Conservation (phyloP, 2,113 vertebrate species). For the Calidris pygmaea region DNA sequence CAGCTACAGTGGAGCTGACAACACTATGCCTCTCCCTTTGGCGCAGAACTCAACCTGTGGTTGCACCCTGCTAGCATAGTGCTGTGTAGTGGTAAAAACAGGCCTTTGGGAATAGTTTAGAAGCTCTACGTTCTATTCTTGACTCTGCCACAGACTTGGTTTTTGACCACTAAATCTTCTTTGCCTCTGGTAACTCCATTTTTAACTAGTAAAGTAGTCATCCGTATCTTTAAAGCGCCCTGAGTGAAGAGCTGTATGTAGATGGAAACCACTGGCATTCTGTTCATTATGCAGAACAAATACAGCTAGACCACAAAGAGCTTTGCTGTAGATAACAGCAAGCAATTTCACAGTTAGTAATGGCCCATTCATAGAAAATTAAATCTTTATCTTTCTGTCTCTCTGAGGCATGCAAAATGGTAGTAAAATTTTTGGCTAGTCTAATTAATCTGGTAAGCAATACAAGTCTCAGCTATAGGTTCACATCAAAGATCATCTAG, state of each 20-base stretch:
- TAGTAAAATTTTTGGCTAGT: slow-evolving; percentile 4
- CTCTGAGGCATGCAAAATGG: slow-evolving; percentile 18
- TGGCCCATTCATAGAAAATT: slow-evolving; percentile 35
- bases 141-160: slow-evolving; percentile 41
- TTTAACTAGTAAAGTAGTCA: slow-evolving; percentile 45
- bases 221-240: not conserved
- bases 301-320: slow-evolving; percentile 48
- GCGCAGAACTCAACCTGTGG: not conserved
- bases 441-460: not conserved
- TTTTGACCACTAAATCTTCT: slow-evolving; percentile 53
- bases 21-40: not conserved
- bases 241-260: slow-evolving; percentile 13
- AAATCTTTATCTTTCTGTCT: slow-evolving; percentile 48
- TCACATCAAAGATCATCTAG: not conserved
- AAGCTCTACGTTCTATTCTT: slow-evolving; percentile 38
- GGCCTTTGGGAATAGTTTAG: slow-evolving; percentile 24
- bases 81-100: slow-evolving; percentile 40
- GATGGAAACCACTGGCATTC: slow-evolving; percentile 65
- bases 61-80: not conserved
- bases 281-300: slow-evolving; percentile 62
- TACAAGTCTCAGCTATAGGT: not conserved
- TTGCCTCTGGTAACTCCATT: slow-evolving; percentile 54
- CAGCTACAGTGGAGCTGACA: not conserved
- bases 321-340: slow-evolving; percentile 45
- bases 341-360: slow-evolving; percentile 33